phyloP scores from a whole-genome alignment of 2,797 vertebrate species.

The Babyrousa celebensis region DNA sequence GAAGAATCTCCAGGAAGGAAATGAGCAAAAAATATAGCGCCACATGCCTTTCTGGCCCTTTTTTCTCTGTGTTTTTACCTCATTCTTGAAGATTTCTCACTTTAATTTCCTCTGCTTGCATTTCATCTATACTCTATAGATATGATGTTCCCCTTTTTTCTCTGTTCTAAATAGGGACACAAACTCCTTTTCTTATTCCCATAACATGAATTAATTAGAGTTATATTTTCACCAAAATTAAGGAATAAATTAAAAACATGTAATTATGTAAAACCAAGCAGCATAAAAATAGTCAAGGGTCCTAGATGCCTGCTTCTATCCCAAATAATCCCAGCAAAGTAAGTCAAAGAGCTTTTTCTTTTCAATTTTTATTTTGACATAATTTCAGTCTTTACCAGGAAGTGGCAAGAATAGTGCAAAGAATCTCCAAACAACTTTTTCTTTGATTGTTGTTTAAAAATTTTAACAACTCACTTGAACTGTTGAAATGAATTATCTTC shows the following conservation, averaged over 20 bases:
- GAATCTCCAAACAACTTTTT: neutral
- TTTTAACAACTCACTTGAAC: neutral
- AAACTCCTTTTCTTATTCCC: neutral
- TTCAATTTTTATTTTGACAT: neutral
- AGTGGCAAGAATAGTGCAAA: neutral
- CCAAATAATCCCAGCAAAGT: neutral
- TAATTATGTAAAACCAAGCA: neutral
- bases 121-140: neutral
- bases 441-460: neutral
- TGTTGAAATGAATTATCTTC: neutral
- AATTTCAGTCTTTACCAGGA: conserved; percentile 4
- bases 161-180: conserved; percentile 16
- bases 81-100: neutral
- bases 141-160: neutral
- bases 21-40: neutral
- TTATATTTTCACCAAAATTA: conserved; percentile 6
- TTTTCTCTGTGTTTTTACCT: neutral
- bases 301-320: neutral
- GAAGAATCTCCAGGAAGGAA: neutral
- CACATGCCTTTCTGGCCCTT: neutral
- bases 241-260: neutral
- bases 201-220: neutral
- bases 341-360: neutral
- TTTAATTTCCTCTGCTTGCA: neutral
- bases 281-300: neutral